Percentiles rank a stretch among this genome's conserved stretches.
Conservation (phyloP, 2,888 invertebrate genomes). For the Drosophila algonquin region DNA sequence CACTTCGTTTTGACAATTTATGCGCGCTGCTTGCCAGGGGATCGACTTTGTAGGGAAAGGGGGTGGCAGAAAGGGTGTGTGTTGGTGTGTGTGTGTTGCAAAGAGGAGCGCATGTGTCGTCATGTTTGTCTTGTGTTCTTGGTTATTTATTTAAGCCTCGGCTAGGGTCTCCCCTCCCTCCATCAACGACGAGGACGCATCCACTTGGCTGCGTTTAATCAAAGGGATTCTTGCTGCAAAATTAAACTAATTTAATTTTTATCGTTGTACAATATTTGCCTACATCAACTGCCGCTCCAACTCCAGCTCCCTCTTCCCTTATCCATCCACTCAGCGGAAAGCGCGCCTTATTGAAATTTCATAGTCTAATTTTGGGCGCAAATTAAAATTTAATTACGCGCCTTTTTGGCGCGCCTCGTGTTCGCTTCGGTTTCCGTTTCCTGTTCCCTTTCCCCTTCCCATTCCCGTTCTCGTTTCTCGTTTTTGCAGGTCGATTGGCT, state of each 20-base stretch:
- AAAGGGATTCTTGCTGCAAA: conserved; percentile 67
- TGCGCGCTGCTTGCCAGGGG: conserved; percentile 46
- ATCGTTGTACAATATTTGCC: conserved; percentile 23
- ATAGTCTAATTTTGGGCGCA: conserved; percentile 65
- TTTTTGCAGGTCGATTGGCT: conserved; percentile 48
- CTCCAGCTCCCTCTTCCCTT: neutral
- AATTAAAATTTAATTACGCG: conserved; percentile 74
- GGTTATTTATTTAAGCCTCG: conserved; percentile 55
- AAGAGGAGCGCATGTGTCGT: conserved; percentile 46
- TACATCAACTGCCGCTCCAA: neutral
- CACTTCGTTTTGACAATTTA: conserved; percentile 72
- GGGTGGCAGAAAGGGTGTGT: neutral
- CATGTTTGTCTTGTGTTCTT: conserved; percentile 58
- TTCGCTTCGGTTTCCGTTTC: neutral
- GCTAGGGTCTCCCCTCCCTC: neutral
- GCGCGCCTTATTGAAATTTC: conserved; percentile 61
- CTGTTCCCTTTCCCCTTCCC: conserved; percentile 8
- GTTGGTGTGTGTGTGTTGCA: neutral
- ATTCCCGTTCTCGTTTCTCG: conserved; percentile 18
- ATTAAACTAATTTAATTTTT: conserved; percentile 64
- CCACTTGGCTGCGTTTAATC: conserved; percentile 66
- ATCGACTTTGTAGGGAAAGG: neutral
- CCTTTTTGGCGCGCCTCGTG: conserved; percentile 23
- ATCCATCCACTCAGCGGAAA: neutral
- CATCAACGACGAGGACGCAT: conserved; percentile 1